These are phyloP conservation scores for Nephila pilipes DNA, from an alignment of 1,140 invertebrate genomes.

Conservation along the genomic window DNA sequence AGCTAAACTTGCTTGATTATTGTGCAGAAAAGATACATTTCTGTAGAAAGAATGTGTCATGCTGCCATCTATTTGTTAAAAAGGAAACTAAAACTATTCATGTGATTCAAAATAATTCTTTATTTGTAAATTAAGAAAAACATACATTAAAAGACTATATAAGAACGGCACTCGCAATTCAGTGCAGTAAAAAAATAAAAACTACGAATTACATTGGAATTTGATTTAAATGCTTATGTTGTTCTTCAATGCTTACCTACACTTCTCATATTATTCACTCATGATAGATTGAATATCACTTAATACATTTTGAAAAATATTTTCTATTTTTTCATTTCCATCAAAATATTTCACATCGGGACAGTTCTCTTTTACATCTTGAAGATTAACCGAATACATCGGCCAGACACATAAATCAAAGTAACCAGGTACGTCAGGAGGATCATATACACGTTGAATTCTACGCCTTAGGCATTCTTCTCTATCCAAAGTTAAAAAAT, in stretches of 20 bases:
- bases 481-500: slow-evolving; percentile 79
- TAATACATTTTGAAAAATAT: slow-evolving; percentile 25
- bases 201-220: background rate
- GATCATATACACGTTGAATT: slow-evolving; percentile 79
- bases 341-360: slow-evolving; percentile 63
- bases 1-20: too few species aligned
- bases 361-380: slow-evolving; percentile 75
- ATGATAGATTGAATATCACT: slow-evolving; percentile 29
- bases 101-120: background rate
- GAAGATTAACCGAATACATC: slow-evolving; percentile 79
- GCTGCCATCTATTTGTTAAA: background rate
- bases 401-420: slow-evolving; percentile 82
- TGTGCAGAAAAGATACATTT: too few species aligned
- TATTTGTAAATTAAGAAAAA: background rate
- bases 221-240: background rate
- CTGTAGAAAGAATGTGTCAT: background rate
- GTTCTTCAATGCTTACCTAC: background rate
- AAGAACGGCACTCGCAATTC: background rate
- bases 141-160: background rate
- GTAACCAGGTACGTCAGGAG: slow-evolving; percentile 80
- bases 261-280: background rate
- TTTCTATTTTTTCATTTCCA: background rate
- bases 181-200: background rate
- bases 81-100: background rate
- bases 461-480: slow-evolving; percentile 79